Evolutionary conservation across 2,113 vertebrate genomes (phyloP).

Genomic region (Monopterus albus): DNA sequence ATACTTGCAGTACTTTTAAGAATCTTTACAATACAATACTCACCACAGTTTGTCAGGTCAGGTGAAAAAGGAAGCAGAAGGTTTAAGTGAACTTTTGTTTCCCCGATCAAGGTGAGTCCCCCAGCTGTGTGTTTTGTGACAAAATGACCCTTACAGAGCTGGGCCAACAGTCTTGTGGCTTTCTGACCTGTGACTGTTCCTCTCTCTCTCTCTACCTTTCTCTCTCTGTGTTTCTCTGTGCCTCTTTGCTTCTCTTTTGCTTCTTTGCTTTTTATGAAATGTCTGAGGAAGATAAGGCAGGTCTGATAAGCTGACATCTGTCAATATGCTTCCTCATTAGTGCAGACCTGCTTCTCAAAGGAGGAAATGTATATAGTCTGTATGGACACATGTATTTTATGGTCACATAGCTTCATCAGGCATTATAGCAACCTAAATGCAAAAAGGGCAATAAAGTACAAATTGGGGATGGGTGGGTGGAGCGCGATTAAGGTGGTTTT

Average conservation of each 20-base stretch:
- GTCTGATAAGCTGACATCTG: constrained; percentile 76
- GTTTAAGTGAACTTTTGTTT: constrained; percentile 41
- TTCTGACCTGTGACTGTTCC: constrained; percentile 65
- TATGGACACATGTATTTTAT: constrained; percentile 76
- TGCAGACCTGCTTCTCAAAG: constrained; percentile 71
- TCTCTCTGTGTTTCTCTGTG: background rate
- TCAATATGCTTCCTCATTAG: constrained; percentile 67
- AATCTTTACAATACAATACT: background rate
- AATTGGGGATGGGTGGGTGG: background rate
- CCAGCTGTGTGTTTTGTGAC: constrained; percentile 67
- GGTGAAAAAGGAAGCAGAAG: constrained; percentile 33
- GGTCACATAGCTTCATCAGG: constrained; percentile 60
- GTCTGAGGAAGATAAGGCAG: constrained; percentile 79
- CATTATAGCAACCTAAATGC: constrained; percentile 65
- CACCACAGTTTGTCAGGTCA: constrained; percentile 52
- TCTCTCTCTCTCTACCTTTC: constrained; percentile 9
- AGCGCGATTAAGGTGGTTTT: constrained; percentile 28
- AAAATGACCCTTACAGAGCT: constrained; percentile 51
- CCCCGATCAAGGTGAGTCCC: constrained; percentile 64
- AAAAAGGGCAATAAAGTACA: constrained; percentile 14
- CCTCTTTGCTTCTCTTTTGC: constrained; percentile 10
- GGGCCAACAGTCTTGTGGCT: constrained; percentile 60
- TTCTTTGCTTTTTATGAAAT: constrained; percentile 74
- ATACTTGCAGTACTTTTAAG: no score
- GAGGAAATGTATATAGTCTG: constrained; percentile 77